Conservation (phyloP, 92 coral and sea anemone species). For the Diadumene lineata region DNA sequence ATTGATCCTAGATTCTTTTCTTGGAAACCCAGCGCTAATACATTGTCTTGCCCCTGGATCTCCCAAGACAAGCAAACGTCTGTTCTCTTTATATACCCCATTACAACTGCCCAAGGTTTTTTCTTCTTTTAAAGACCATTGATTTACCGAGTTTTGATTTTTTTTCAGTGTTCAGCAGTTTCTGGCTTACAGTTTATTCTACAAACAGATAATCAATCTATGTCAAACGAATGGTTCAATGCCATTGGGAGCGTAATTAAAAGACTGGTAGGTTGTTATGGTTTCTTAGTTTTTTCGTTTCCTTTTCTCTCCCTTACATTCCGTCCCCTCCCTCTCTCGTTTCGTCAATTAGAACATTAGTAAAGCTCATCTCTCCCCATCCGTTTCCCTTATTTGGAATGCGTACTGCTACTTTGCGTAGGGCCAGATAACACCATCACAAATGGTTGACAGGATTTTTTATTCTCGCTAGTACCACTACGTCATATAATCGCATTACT, state of each 20-base stretch:
- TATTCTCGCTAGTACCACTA: too few relatives aligned
- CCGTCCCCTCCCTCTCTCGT: neutral
- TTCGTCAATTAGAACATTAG: too few relatives aligned
- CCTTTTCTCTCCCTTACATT: neutral
- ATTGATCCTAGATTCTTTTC: too few relatives aligned
- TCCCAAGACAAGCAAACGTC: neutral
- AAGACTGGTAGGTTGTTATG: slow-evolving; percentile 62
- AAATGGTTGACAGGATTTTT: too few relatives aligned
- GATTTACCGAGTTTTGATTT: too few relatives aligned
- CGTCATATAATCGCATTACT: too few relatives aligned
- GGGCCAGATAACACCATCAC: too few relatives aligned
- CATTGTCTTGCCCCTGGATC: neutral
- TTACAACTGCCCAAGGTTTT: too few relatives aligned
- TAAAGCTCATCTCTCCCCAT: neutral
- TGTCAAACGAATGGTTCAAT: slow-evolving; percentile 81
- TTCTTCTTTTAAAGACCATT: too few relatives aligned
- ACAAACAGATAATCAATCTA: slow-evolving; percentile 71
- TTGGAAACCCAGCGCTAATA: too few relatives aligned
- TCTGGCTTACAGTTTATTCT: slow-evolving; percentile 82
- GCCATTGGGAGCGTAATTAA: slow-evolving; percentile 75
- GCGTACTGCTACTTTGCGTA: too few relatives aligned
- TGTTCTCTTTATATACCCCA: neutral
- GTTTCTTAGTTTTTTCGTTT: neutral
- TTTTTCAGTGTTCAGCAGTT: slow-evolving; percentile 71
- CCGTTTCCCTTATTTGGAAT: too few relatives aligned